These are phyloP conservation scores for Steatornis caripensis DNA, from an alignment of 2,113 vertebrate species.

Conservation along the genomic window DNA sequence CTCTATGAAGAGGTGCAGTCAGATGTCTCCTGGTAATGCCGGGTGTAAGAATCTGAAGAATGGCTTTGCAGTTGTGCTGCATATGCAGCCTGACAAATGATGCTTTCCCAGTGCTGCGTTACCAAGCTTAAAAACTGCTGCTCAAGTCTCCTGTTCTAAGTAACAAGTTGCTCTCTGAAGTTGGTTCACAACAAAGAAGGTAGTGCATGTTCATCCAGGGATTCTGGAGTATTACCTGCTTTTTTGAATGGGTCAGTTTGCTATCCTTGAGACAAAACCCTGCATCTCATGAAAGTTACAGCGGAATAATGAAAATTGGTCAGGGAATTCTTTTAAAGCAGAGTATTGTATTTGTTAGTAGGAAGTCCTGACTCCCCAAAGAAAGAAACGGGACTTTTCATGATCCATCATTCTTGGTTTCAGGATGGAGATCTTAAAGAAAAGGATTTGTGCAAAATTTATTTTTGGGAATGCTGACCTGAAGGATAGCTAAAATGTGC, in stretches of 20 bases:
- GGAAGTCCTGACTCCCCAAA: not conserved
- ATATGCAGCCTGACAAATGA: not conserved
- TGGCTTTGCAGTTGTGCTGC: not conserved
- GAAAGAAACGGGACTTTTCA: not conserved
- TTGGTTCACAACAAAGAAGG: not conserved
- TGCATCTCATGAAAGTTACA: not conserved
- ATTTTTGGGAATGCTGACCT: not conserved
- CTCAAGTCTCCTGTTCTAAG: not conserved
- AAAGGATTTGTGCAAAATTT: not conserved
- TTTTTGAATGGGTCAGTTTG: not conserved
- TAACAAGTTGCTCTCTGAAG: not conserved
- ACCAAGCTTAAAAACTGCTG: not conserved
- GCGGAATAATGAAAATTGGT: not conserved
- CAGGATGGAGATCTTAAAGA: not conserved
- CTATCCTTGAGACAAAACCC: not conserved
- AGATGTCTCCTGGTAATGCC: not conserved
- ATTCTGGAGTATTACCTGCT: not conserved
- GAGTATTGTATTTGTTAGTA: not conserved
- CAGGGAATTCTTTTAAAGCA: not conserved
- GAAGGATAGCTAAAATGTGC: not conserved
- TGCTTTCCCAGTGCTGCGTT: not conserved
- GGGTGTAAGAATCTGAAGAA: not conserved
- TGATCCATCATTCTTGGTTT: not conserved
- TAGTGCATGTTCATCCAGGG: not conserved
- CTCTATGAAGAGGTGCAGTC: not conserved